Conservation (phyloP, 2,113 vertebrate genomes). For the Pandion haliaetus region DNA sequence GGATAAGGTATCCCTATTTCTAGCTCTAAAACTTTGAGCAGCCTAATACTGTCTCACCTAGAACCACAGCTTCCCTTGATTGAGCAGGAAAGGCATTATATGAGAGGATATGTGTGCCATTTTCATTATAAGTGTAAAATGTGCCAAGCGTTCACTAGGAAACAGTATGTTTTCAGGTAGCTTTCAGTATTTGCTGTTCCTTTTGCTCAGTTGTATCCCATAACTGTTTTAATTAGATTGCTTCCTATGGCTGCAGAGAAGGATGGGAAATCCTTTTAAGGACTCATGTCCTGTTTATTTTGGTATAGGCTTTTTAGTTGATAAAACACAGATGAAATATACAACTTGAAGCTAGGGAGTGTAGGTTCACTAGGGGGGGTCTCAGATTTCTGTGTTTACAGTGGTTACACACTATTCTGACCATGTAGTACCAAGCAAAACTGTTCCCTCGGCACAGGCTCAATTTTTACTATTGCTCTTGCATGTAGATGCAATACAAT, state of each 20-base stretch:
- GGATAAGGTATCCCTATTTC: not conserved
- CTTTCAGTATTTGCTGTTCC: not conserved
- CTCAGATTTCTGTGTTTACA: not conserved
- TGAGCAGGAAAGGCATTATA: not conserved
- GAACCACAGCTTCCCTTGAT: not conserved
- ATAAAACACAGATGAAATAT: not conserved
- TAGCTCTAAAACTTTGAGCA: not conserved
- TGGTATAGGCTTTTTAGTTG: not conserved
- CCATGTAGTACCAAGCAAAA: not conserved
- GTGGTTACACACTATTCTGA: not conserved
- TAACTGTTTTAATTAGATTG: not conserved
- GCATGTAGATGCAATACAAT: not conserved
- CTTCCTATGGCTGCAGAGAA: not conserved
- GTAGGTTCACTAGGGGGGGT: not conserved
- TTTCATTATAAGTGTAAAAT: not conserved
- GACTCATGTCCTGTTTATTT: not conserved
- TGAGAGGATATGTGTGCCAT: not conserved
- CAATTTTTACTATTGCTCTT: not conserved
- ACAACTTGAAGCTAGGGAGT: not conserved
- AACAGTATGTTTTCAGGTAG: not conserved
- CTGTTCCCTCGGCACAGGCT: not conserved
- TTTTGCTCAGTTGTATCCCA: not conserved
- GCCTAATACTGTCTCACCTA: not conserved
- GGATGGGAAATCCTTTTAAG: not conserved
- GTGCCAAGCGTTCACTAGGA: not conserved